phyloP scores from a whole-genome alignment of 2,797 vertebrate species.

The Myoxocephalus aenaeus region DNA sequence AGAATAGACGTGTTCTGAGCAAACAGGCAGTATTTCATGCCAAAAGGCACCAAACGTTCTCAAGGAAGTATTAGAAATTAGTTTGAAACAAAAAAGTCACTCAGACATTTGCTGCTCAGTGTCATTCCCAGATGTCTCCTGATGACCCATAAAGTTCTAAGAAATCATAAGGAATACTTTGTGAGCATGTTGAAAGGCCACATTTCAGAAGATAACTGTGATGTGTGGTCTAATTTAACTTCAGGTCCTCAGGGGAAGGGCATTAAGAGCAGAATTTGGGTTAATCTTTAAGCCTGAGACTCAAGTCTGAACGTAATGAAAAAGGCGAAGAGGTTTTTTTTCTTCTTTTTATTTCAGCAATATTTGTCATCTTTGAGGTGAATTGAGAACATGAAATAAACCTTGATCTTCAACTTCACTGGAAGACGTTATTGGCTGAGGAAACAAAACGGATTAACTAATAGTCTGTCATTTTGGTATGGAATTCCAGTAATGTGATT shows the following conservation, averaged over 20 bases:
- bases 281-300: conserved; percentile 10
- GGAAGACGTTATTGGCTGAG: conserved; percentile 10
- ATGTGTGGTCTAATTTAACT: conserved; percentile 40
- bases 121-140: conserved; percentile 11
- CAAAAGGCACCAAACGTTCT: not conserved
- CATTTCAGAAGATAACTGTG: conserved; percentile 27
- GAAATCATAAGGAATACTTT: conserved; percentile 24
- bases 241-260: not conserved
- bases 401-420: conserved; percentile 6
- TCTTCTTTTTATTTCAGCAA: not conserved
- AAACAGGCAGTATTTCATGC: not conserved
- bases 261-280: conserved; percentile 22
- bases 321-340: not conserved
- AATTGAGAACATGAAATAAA: not conserved
- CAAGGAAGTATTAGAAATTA: not conserved
- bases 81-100: not conserved
- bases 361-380: not conserved
- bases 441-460: conserved; percentile 8
- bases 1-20: not conserved
- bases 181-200: conserved; percentile 6
- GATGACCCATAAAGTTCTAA: conserved; percentile 29
- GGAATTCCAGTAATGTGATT: conserved; percentile 9
- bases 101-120: conserved; percentile 1
- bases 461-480: not conserved
- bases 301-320: not conserved